These are phyloP conservation scores for Heliocidaris tuberculata DNA, from an alignment of 35 echinoderm and acorn worm species.

Conservation along the genomic window DNA sequence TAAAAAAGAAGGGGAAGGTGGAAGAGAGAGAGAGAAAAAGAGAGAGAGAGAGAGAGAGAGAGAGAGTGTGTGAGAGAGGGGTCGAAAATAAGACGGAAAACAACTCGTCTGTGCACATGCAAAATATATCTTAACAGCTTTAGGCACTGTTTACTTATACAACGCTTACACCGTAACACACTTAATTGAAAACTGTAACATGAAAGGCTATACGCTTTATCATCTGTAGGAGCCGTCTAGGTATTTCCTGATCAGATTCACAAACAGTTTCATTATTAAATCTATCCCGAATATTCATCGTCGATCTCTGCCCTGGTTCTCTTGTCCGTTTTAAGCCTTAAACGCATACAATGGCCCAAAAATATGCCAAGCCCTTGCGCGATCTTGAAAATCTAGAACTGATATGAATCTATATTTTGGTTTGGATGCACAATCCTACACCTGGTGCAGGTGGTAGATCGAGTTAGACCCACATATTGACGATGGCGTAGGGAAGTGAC, in stretches of 20 bases:
- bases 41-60: neutral
- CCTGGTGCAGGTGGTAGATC: neutral
- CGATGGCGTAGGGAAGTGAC: neutral
- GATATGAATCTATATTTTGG: conserved; percentile 13
- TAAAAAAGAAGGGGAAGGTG: neutral
- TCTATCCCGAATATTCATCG: neutral
- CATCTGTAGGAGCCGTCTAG: neutral
- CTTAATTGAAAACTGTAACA: conserved; percentile 40
- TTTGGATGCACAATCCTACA: neutral
- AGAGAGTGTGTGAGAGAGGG: neutral
- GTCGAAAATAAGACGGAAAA: neutral
- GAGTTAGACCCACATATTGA: neutral
- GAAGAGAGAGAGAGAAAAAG: neutral
- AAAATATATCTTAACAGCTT: conserved; percentile 16
- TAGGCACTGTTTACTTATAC: conserved; percentile 32
- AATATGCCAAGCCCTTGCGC: neutral
- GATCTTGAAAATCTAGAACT: neutral
- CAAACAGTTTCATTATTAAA: neutral
- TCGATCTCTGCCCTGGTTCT: neutral
- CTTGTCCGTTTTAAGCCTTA: neutral
- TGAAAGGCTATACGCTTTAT: neutral
- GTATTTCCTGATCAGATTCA: neutral
- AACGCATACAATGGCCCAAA: neutral
- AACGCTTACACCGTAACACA: conserved; percentile 15
- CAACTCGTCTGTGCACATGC: neutral